A percentile compares a stretch with the other conserved stretches of the same genome.
phyloP scores from a whole-genome alignment of 2,888 invertebrate genomes.

The Agrochola circellaris region DNA sequence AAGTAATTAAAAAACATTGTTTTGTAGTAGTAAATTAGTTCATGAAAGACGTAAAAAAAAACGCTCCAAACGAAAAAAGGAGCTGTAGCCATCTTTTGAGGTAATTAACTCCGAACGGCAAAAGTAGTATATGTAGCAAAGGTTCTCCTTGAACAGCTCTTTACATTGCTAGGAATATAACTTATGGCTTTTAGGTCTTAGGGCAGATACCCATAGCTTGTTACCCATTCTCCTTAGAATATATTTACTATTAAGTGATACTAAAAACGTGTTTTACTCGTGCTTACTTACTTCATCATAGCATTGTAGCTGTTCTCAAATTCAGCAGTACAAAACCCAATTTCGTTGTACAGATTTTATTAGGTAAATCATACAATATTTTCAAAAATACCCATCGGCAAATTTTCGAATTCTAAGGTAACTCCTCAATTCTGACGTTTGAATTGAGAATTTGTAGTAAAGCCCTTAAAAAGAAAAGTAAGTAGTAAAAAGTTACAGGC shows the following conservation, averaged over 20 bases:
- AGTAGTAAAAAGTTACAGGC: no score
- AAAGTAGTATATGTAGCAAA: neutral
- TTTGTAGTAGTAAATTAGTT: neutral
- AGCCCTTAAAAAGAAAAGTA: no score
- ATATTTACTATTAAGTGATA: neutral
- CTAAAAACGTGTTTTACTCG: neutral
- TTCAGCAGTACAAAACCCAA: neutral
- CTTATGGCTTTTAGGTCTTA: neutral
- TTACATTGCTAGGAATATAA: neutral
- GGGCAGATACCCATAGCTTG: neutral
- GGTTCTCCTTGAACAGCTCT: neutral
- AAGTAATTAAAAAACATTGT: neutral
- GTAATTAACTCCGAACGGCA: neutral
- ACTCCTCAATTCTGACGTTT: neutral
- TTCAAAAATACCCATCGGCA: neutral
- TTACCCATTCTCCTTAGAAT: neutral
- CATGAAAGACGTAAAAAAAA: neutral
- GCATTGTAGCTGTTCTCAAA: neutral
- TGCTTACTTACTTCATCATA: neutral
- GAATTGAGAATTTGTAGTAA: neutral
- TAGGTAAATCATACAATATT: neutral
- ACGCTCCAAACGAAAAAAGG: neutral
- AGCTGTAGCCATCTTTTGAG: neutral
- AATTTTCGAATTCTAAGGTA: neutral
- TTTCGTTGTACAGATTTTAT: neutral